Percentiles rank a stretch among this genome's conserved stretches.
phyloP scores from a whole-genome alignment of 2,888 invertebrate species.

The Andrena bucephala region DNA sequence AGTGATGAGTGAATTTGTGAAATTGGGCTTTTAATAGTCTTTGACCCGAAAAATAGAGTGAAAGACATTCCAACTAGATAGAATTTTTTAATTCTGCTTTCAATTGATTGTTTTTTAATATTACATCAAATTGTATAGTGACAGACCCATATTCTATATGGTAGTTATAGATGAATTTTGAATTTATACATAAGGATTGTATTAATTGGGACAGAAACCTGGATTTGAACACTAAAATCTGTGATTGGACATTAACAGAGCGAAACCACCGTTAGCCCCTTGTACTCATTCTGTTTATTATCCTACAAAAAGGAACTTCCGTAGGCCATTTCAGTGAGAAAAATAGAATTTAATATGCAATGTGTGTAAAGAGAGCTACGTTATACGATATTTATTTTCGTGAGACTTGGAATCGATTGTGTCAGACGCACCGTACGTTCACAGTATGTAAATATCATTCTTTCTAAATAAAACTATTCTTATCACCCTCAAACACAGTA shows the following conservation, averaged over 20 bases:
- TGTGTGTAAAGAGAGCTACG: neutral
- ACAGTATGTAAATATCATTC: neutral
- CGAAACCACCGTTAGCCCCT: slow-evolving; percentile 58
- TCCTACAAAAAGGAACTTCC: neutral
- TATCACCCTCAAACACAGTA: neutral
- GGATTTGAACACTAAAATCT: slow-evolving; percentile 19
- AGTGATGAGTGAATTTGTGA: no score
- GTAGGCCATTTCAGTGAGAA: no score
- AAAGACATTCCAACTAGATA: no score
- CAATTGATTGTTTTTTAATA: neutral
- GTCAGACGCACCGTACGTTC: neutral
- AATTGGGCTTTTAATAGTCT: no score
- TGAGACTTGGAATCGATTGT: neutral
- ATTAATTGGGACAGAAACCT: neutral
- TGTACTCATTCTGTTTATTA: slow-evolving; percentile 23
- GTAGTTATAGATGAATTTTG: neutral
- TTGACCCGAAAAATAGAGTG: no score
- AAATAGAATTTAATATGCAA: neutral
- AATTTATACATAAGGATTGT: no score
- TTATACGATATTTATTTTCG: neutral
- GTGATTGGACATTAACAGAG: slow-evolving; percentile 51
- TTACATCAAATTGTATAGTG: neutral
- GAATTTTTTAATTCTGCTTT: no score
- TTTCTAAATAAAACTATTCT: neutral
- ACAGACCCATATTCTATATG: neutral